Evolutionary conservation across 2,113 vertebrate genomes (phyloP), one percentile per base, ranked within the genome.

Genomic region (Hyla sarda): DNA sequence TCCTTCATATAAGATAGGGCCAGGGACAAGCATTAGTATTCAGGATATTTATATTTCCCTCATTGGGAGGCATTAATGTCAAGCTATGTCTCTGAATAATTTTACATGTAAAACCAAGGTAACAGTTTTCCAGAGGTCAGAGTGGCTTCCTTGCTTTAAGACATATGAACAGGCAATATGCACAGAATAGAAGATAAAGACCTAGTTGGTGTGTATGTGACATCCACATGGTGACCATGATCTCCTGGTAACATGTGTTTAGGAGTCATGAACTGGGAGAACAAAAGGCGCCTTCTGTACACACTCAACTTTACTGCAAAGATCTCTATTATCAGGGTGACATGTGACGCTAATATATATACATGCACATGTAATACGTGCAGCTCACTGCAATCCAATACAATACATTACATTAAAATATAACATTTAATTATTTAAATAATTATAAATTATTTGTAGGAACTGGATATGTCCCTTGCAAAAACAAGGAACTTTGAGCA

Each of bases 211-310:
- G 67, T 23, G 17, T 41, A 71, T 71, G 67, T 71, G 34, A 21
- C 19, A 12, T 41, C 34, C 19, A 71, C 67, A 37, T 23, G 34
- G 34, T 41, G 67, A 67, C 62, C 62, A 19, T 23, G 32, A 23
- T 71, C 67, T 71, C 67, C 32, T 71, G 67, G 32, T 21, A 71
- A 71, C 67, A 37, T 7, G 17, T 41, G 67, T 71, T 41, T 71
- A 30, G 67, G 67, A 23, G 34, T 71, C 67, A 1, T 10, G 10
- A 19, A 41, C 1, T 17, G 13, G 16, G 62, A 65, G 3, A 30
- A 7, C 17, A 23, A 28, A 13, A 17, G 19, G 3, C 7, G 0
- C 32, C 67, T 41, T 41, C 32, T 71, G 0, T 19, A 62, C 28
- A 62, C n/a, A 13, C n/a, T 62, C n/a, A 62, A 12, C 25, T 25